phyloP scores from a whole-genome alignment of 2,113 vertebrate species.

The Isichthys henryi region DNA sequence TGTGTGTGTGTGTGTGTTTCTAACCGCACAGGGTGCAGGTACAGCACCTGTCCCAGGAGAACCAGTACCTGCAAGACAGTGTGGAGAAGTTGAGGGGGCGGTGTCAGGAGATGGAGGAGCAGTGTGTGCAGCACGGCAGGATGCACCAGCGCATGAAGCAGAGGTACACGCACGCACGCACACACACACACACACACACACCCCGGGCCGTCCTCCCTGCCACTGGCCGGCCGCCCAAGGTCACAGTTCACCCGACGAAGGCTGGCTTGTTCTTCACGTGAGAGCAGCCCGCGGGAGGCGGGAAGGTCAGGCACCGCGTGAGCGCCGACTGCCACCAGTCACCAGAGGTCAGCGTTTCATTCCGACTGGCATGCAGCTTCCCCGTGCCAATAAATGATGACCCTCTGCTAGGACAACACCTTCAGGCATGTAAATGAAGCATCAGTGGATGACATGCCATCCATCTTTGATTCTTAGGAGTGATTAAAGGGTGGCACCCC shows the following conservation, averaged over 20 bases:
- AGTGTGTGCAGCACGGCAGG: conserved; percentile 83
- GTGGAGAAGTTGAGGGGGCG: conserved; percentile 70
- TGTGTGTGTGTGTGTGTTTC: conserved; percentile 17
- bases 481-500: neutral
- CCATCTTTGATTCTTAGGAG: neutral
- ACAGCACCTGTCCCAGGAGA: conserved; percentile 75
- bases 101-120: conserved; percentile 76
- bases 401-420: neutral
- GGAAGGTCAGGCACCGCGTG: neutral
- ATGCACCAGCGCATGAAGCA: conserved; percentile 85
- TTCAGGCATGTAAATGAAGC: neutral
- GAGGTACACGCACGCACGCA: conserved; percentile 57
- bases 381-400: neutral
- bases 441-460: neutral
- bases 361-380: neutral
- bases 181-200: conserved; percentile 10
- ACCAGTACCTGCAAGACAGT: conserved; percentile 63
- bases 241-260: neutral
- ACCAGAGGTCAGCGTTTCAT: neutral
- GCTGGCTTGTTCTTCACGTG: neutral
- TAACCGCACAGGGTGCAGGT: conserved; percentile 61
- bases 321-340: neutral
- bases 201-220: neutral
- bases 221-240: neutral
- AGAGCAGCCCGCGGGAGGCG: neutral